A percentile compares a stretch with the other conserved stretches of the same genome.
These are phyloP conservation scores for Tachystola acroxantha DNA, from an alignment of 2,888 invertebrate species.

Conservation along the genomic window DNA sequence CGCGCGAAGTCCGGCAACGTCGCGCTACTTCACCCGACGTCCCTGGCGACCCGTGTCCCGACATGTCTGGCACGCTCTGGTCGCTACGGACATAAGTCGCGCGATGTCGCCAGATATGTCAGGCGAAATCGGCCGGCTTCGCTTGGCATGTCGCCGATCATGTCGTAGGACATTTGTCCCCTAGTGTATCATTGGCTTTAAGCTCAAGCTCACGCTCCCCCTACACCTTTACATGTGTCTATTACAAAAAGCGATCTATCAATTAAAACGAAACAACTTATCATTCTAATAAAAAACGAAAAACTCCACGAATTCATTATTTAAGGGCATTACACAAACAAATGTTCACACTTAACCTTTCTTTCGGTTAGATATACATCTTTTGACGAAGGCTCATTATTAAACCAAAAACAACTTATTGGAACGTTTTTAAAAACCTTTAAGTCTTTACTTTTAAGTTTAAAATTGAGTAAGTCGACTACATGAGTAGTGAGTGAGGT, in stretches of 20 bases:
- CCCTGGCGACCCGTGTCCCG: too few relatives aligned
- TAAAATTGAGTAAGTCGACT: slow-evolving; percentile 22
- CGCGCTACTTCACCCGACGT: too few relatives aligned
- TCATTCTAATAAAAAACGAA: slow-evolving; percentile 56
- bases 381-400: slow-evolving; percentile 68
- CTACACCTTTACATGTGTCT: background rate
- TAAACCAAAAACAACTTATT: slow-evolving; percentile 32
- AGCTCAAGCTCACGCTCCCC: too few relatives aligned
- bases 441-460: slow-evolving; percentile 20
- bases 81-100: too few relatives aligned
- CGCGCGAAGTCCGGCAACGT: too few relatives aligned
- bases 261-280: slow-evolving; percentile 61
- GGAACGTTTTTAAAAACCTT: slow-evolving; percentile 10
- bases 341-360: slow-evolving; percentile 78
- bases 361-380: slow-evolving; percentile 69
- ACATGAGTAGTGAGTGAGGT: too few relatives aligned
- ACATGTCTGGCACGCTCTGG: too few relatives aligned
- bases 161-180: too few relatives aligned
- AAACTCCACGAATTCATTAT: slow-evolving; percentile 67
- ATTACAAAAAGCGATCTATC: slow-evolving; percentile 38
- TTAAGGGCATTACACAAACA: slow-evolving; percentile 74
- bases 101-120: too few relatives aligned
- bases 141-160: too few relatives aligned
- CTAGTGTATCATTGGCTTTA: too few relatives aligned
- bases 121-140: too few relatives aligned